These are phyloP conservation scores for Scaptomyza montana DNA, from an alignment of 1,140 invertebrate species.

Conservation along the genomic window DNA sequence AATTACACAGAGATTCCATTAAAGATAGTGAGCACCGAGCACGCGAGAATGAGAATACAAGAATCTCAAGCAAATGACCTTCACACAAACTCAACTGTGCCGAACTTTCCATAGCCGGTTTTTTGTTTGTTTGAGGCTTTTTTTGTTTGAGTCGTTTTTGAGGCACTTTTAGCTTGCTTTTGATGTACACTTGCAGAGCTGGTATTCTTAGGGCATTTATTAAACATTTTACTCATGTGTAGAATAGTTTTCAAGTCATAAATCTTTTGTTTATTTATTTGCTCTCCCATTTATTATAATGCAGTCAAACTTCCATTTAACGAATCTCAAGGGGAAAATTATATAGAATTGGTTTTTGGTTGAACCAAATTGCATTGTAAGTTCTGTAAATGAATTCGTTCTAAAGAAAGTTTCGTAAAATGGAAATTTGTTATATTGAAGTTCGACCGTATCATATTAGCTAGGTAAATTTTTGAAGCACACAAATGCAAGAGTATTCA, in stretches of 20 bases:
- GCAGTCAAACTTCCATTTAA: too few relatives aligned
- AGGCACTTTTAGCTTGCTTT: constrained; percentile 8
- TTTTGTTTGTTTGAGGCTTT: constrained; percentile 19
- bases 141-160: constrained; percentile 16
- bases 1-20: constrained; percentile 15
- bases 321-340: too few relatives aligned
- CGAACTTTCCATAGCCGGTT: constrained; percentile 74
- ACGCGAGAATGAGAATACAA: constrained; percentile 21
- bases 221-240: not conserved
- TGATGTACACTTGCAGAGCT: not conserved
- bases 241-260: too few relatives aligned
- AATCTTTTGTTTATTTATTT: too few relatives aligned
- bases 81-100: constrained; percentile 55
- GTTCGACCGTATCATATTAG: too few relatives aligned
- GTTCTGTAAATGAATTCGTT: too few relatives aligned
- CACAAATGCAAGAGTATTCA: not conserved
- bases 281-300: too few relatives aligned
- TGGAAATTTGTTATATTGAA: too few relatives aligned
- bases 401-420: too few relatives aligned
- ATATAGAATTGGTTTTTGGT: too few relatives aligned
- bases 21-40: constrained; percentile 18
- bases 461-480: not conserved
- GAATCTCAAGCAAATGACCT: constrained; percentile 60
- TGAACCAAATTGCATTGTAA: too few relatives aligned
- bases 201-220: not conserved